Percentiles rank a stretch among this genome's conserved stretches.
phyloP scores from a whole-genome alignment of 37 sponge, comb jelly and placozoan species.

The Halisarca cf. caerulea region DNA sequence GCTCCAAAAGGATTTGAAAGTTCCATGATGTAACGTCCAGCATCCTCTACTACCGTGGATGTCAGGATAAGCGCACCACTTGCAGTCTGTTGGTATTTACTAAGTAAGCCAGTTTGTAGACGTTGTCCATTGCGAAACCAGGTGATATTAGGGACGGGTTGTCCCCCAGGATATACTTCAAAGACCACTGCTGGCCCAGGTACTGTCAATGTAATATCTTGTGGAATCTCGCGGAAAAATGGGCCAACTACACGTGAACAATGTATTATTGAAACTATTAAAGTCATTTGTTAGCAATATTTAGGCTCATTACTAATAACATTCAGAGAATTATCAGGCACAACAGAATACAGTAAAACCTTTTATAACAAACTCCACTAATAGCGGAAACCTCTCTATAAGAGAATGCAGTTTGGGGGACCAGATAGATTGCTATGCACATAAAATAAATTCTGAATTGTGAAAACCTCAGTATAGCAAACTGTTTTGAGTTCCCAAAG shows the following conservation, averaged over 20 bases:
- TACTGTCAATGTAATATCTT: not conserved
- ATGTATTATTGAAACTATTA: not conserved
- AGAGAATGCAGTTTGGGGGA: too few species aligned
- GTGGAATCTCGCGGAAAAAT: not conserved
- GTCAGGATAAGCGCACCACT: not conserved
- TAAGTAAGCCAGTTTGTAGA: not conserved
- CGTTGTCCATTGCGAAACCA: slow-evolving; percentile 26
- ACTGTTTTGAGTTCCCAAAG: too few species aligned
- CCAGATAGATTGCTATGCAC: not conserved
- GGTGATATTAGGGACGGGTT: slow-evolving; percentile 29
- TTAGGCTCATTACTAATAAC: not conserved
- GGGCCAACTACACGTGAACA: not conserved
- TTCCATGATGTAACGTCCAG: not conserved
- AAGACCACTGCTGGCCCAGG: slow-evolving; percentile 39
- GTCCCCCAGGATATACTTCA: slow-evolving; percentile 32
- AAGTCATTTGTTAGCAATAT: not conserved
- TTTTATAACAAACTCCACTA: too few species aligned
- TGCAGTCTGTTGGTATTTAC: not conserved
- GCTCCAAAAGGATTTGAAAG: slow-evolving; percentile 13
- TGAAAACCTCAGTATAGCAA: too few species aligned
- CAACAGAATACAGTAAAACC: too few species aligned
- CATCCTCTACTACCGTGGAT: not conserved
- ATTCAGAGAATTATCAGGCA: too few species aligned
- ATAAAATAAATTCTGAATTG: not conserved
- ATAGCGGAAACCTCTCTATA: too few species aligned